A percentile compares a stretch with the other conserved stretches of the same genome.
These are phyloP conservation scores for Triops cancriformis DNA, from an alignment of 1,140 invertebrate genomes.

Conservation along the genomic window DNA sequence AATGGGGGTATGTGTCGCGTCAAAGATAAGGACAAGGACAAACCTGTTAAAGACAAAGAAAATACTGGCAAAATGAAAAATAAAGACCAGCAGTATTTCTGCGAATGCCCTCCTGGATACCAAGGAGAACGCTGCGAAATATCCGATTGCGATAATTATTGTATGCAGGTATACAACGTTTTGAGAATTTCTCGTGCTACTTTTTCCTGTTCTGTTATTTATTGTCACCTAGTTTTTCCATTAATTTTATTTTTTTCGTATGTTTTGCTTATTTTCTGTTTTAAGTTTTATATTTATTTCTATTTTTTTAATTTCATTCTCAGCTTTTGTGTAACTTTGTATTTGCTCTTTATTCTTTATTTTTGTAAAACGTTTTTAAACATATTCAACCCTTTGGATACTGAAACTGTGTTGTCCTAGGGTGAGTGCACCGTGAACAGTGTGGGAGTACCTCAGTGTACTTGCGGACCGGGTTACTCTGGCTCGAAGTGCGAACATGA, in stretches of 20 bases:
- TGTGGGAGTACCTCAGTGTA: conserved; percentile 39
- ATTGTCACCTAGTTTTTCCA: too few relatives aligned
- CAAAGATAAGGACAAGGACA: conserved; percentile 19
- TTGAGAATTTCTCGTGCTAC: not conserved
- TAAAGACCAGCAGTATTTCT: conserved; percentile 31
- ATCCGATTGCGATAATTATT: conserved; percentile 39
- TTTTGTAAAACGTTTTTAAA: too few relatives aligned
- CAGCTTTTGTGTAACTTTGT: too few relatives aligned
- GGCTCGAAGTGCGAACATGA: conserved; percentile 31
- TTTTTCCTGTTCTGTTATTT: too few relatives aligned
- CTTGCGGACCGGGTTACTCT: conserved; percentile 29
- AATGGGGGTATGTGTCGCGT: conserved; percentile 30
- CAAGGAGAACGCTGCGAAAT: conserved; percentile 40
- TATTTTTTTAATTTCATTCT: too few relatives aligned
- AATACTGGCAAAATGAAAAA: conserved; percentile 21
- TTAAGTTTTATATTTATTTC: conserved; percentile 20
- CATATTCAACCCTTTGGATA: not conserved
- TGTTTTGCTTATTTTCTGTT: conserved; percentile 14
- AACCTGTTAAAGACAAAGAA: conserved; percentile 25
- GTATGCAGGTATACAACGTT: conserved; percentile 36
- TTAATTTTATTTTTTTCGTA: not conserved
- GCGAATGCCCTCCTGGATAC: conserved; percentile 39
- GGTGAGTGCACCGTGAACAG: conserved; percentile 34
- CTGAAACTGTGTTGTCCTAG: conserved; percentile 24
- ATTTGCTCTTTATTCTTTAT: too few relatives aligned